Conservation (phyloP, 2,797 vertebrate species). For the Malacoraja senta region DNA sequence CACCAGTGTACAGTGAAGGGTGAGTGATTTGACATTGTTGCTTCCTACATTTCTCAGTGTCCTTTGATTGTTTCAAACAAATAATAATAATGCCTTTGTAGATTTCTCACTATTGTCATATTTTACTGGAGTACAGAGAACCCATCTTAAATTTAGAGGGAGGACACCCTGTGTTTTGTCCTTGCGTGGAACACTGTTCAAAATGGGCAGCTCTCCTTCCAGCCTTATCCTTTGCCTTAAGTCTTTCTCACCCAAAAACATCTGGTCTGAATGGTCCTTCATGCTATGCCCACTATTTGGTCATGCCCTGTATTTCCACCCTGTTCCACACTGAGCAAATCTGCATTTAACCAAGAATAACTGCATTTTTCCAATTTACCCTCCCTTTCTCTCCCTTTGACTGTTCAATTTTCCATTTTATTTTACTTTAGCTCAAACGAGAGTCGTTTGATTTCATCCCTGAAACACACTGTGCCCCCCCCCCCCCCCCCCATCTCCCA, state of each 20-base stretch:
- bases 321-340: background rate
- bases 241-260: background rate
- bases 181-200: background rate
- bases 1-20: background rate
- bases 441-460: no score
- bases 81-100: no score
- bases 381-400: background rate
- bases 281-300: background rate
- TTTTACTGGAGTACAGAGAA: no score
- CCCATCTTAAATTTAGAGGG: background rate
- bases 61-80: background rate
- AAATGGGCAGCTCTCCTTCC: background rate
- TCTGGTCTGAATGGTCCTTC: background rate
- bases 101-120: no score
- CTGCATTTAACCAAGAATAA: background rate
- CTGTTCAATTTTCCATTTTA: background rate
- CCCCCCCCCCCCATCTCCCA: background rate
- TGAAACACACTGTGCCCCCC: no score
- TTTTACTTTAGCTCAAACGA: background rate
- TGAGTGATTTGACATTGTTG: background rate
- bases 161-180: background rate
- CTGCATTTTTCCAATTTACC: background rate
- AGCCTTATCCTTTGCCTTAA: background rate
- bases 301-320: background rate
- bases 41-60: background rate